Base-by-base conservation (phyloP, 2,797 vertebrate genomes). In the Prunella strophiata region DNA sequence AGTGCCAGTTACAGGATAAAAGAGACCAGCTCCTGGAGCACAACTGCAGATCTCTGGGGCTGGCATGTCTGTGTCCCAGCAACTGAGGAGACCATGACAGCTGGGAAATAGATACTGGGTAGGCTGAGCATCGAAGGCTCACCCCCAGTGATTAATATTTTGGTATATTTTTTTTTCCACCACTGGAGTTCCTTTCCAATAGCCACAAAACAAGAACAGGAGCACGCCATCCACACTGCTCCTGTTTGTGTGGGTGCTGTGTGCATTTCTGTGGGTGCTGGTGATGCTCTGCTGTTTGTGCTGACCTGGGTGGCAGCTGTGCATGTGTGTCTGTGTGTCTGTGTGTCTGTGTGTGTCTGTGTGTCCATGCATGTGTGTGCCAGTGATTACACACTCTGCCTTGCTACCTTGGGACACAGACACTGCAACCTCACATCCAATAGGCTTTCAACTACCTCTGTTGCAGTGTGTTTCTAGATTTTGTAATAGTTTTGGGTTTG, bases 251-350 rank as follows among this genome's bases (percentile, higher is more conserved):
- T n/a, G 45, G 32, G 36, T 26, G 40, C 72, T 52, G 11, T n/a
- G 32, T 36, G 26, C 9, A 11, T 52, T 77, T 74, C 26, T 66
- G 51, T 6, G 58, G 10, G 19, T 58, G 19, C 27, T 58, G 76
- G 34, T 7, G 10, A 3, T 32, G 13, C 4, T 10, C 11, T 25
- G 26, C 16, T 58, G 4, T 10, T 43, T 40, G 13, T n/a, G 55
- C 15, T 38, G 47, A 52, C 54, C 9, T 0, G 0, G 3, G 29
- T 14, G 51, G 55, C 13, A 65, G 16, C 40, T 55, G 27, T 48
- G 30, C 13, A 0, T 0, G 1, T 34, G 27, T 45, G n/a, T 26
- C 47, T 7, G 6, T 4, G 4, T 3, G 2, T 3, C 0, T 30
- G 27, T n/a, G 32, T 54, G 36, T 30, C 43, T 8, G 5, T 4